These are phyloP conservation scores for Papilio helenus DNA, from an alignment of 1,140 invertebrate species.

Conservation along the genomic window DNA sequence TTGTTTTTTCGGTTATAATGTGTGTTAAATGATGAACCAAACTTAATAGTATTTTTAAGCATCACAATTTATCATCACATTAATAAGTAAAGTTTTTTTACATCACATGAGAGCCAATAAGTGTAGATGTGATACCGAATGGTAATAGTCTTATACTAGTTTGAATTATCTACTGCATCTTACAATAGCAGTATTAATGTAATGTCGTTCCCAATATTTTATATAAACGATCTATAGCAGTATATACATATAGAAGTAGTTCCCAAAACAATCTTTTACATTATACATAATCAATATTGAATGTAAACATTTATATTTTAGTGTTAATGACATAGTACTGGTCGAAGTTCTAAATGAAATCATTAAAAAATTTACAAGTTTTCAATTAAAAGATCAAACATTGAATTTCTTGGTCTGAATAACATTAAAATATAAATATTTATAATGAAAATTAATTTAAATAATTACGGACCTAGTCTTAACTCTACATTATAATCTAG, in stretches of 20 bases:
- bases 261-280: slow-evolving; percentile 22
- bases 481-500: slow-evolving; percentile 43
- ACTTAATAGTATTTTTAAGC: slow-evolving; percentile 36
- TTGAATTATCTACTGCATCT: slow-evolving; percentile 57
- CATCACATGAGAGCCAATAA: background rate
- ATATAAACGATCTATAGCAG: slow-evolving; percentile 52
- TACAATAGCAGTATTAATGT: slow-evolving; percentile 72
- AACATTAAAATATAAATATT: slow-evolving; percentile 34
- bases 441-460: slow-evolving; percentile 28
- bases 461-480: slow-evolving; percentile 40
- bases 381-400: background rate
- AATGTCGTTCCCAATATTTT: slow-evolving; percentile 57
- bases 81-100: background rate
- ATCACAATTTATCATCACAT: slow-evolving; percentile 33
- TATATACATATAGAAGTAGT: slow-evolving; percentile 37
- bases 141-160: slow-evolving; percentile 30
- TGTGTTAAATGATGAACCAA: slow-evolving; percentile 35
- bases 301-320: slow-evolving; percentile 36
- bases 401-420: background rate
- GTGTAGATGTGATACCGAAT: background rate
- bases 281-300: slow-evolving; percentile 7
- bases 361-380: background rate
- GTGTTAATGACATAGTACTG: background rate
- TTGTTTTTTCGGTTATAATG: slow-evolving; percentile 51
- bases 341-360: background rate